Conservation (phyloP, 2,888 invertebrate genomes). For the Mayetiola destructor region DNA sequence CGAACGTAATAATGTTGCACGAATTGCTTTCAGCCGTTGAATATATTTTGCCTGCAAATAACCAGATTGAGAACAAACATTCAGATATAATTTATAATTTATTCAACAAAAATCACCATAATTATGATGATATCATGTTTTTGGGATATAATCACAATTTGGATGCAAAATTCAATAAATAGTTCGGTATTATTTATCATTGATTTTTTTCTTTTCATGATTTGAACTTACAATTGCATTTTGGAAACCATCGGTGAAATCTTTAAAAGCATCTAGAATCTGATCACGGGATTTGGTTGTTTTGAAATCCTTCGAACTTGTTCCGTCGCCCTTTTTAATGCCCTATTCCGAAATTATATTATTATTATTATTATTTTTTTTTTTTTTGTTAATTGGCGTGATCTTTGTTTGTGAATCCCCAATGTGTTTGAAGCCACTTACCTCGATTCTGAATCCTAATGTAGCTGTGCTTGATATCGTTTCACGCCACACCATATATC, state of each 20-base stretch:
- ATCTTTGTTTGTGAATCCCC: too few relatives aligned
- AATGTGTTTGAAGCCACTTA: conserved; percentile 16
- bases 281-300: conserved; percentile 76
- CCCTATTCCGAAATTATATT: conserved; percentile 38
- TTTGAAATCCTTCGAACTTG: conserved; percentile 89
- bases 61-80: conserved; percentile 18
- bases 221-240: conserved; percentile 55
- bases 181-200: too few relatives aligned
- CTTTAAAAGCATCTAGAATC: conserved; percentile 63
- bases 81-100: not conserved
- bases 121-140: not conserved
- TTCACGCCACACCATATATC: conserved; percentile 93
- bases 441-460: conserved; percentile 88
- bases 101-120: not conserved
- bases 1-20: conserved; percentile 68
- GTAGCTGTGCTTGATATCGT: conserved; percentile 94
- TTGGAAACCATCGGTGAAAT: conserved; percentile 66
- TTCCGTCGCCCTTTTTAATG: conserved; percentile 75
- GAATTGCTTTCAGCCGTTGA: conserved; percentile 69
- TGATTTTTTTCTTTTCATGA: too few relatives aligned
- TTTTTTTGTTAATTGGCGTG: too few relatives aligned
- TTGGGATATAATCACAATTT: too few relatives aligned
- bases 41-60: conserved; percentile 62
- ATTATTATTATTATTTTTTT: not conserved
- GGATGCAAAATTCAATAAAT: too few relatives aligned